Percentiles rank a stretch among this genome's conserved stretches.
Conservation (phyloP, 2,797 vertebrate species). For the Schizopygopsis pylzovi region DNA sequence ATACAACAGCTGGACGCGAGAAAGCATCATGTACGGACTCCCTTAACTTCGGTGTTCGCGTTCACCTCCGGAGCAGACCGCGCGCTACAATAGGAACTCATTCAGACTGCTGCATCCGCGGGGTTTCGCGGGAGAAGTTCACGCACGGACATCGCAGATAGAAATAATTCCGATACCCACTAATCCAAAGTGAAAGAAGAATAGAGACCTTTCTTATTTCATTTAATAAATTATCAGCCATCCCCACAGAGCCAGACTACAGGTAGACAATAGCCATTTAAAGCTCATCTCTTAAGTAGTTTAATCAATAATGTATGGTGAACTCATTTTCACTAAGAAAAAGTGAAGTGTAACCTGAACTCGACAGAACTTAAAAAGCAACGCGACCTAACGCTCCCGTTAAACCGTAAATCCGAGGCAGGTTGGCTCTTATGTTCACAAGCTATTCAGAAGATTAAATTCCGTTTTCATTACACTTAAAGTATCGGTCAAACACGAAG, state of each 20-base stretch:
- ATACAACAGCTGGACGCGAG: background rate
- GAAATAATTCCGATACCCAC: background rate
- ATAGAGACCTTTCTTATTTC: background rate
- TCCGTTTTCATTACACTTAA: background rate
- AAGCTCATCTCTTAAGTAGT: background rate
- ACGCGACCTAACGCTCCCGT: slow-evolving; percentile 24
- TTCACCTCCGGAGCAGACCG: background rate
- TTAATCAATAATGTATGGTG: slow-evolving; percentile 1
- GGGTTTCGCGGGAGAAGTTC: slow-evolving; percentile 30
- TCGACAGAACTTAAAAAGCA: slow-evolving; percentile 36
- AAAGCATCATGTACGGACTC: background rate
- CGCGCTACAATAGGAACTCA: slow-evolving; percentile 24
- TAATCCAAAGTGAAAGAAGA: background rate
- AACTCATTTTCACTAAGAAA: slow-evolving; percentile 20
- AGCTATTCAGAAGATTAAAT: background rate
- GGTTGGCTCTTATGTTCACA: background rate
- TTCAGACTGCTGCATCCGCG: slow-evolving; percentile 39
- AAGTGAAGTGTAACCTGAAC: slow-evolving; percentile 17
- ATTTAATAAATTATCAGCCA: background rate
- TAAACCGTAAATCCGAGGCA: slow-evolving; percentile 18
- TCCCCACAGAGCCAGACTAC: background rate
- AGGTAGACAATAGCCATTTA: background rate
- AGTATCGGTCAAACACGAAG: background rate
- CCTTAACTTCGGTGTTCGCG: slow-evolving; percentile 27
- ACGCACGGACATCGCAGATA: background rate